phyloP scores from a whole-genome alignment of 2,113 vertebrate genomes.

The Rhinolophus ferrumequinum region DNA sequence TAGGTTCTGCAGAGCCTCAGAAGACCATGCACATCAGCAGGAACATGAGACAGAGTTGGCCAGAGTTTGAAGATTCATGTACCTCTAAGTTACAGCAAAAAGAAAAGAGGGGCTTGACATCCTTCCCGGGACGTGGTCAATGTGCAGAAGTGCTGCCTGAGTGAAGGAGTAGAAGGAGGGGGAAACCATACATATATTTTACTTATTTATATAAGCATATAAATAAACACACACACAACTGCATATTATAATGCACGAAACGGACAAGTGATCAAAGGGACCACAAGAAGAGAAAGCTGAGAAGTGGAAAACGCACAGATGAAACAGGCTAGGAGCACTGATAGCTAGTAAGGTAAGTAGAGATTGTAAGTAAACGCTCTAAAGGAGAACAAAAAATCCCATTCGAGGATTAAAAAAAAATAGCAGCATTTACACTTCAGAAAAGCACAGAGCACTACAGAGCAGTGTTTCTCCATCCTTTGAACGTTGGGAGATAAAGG shows the following conservation, averaged over 20 bases:
- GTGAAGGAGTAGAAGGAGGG: not conserved
- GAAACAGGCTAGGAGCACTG: not conserved
- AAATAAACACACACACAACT: not conserved
- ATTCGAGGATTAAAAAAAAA: not conserved
- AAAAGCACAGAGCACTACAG: not conserved
- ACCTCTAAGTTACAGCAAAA: not conserved
- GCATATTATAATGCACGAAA: not conserved
- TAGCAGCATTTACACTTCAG: not conserved
- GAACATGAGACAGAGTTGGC: not conserved
- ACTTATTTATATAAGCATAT: no score
- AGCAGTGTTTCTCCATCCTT: not conserved
- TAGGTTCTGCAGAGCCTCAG: not conserved
- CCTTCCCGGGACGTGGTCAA: not conserved
- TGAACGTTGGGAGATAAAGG: not conserved
- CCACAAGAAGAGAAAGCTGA: not conserved
- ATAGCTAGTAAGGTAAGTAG: not conserved
- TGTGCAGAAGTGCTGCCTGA: not conserved
- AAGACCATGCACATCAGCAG: not conserved
- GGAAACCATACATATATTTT: not conserved
- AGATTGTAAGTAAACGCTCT: not conserved
- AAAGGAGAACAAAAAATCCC: not conserved
- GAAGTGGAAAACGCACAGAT: not conserved
- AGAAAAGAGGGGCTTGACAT: not conserved
- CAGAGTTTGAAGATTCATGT: not conserved
- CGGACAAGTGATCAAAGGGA: not conserved